Evolutionary conservation across 2,888 invertebrate species (phyloP).

Genomic region (Cosmopolites sordidus): DNA sequence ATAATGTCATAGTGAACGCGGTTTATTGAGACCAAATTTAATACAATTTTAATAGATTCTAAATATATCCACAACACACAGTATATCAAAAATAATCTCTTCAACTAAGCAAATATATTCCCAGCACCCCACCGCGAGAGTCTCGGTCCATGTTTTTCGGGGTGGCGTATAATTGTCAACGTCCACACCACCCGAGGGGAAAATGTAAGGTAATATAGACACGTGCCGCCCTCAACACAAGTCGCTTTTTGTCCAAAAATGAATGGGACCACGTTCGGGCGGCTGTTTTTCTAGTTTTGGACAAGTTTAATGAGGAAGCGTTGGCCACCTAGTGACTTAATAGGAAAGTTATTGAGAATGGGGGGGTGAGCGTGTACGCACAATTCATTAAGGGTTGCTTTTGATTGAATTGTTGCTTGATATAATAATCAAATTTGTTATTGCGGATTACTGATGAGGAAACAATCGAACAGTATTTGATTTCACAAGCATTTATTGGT

Average conservation of each 20-base stretch:
- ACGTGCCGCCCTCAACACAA: background rate
- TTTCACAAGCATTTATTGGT: too few relatives aligned
- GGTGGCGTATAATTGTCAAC: slow-evolving; percentile 1
- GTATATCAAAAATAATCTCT: too few relatives aligned
- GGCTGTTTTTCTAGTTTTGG: background rate
- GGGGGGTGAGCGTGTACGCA: background rate
- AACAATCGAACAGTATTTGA: too few relatives aligned
- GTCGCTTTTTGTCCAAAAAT: background rate
- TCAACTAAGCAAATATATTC: background rate
- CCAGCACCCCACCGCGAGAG: background rate
- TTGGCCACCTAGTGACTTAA: background rate
- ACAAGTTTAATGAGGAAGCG: background rate
- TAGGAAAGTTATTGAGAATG: background rate
- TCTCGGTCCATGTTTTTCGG: background rate
- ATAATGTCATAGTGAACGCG: too few relatives aligned
- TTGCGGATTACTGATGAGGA: too few relatives aligned
- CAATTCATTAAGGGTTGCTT: too few relatives aligned
- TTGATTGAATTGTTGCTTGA: too few relatives aligned
- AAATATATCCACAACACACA: too few relatives aligned
- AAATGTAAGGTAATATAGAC: background rate
- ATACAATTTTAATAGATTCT: too few relatives aligned
- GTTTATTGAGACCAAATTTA: too few relatives aligned
- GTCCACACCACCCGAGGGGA: background rate
- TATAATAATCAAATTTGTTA: too few relatives aligned
- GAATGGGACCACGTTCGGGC: background rate